Percentiles rank a stretch among this genome's conserved stretches.
phyloP scores from a whole-genome alignment of 2,888 invertebrate species.

The Nomada hirtipes region DNA sequence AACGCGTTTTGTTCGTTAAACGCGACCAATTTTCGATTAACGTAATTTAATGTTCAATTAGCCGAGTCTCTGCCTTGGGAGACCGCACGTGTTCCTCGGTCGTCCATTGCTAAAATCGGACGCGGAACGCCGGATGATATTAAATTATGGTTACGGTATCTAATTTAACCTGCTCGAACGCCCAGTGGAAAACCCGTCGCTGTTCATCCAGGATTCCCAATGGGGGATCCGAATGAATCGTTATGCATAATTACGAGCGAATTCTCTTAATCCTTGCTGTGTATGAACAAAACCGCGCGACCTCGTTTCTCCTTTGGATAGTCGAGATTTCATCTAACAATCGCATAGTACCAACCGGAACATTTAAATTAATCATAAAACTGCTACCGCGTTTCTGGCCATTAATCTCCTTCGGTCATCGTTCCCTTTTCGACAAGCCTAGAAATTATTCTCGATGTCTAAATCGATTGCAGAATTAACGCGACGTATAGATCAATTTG shows the following conservation, averaged over 20 bases:
- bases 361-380: too few relatives aligned
- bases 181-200: background rate
- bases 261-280: background rate
- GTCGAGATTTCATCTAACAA: too few relatives aligned
- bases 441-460: too few relatives aligned
- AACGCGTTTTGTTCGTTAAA: background rate
- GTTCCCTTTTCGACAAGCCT: too few relatives aligned
- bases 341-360: too few relatives aligned
- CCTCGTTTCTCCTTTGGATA: too few relatives aligned
- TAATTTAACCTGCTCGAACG: conserved; percentile 20
- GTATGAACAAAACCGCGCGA: too few relatives aligned
- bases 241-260: background rate
- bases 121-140: conserved; percentile 16
- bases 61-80: conserved; percentile 11
- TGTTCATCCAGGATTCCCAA: background rate
- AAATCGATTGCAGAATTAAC: too few relatives aligned
- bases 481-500: too few relatives aligned
- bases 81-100: conserved; percentile 36
- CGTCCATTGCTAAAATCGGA: conserved; percentile 33
- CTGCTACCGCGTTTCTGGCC: too few relatives aligned
- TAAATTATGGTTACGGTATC: conserved; percentile 16
- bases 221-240: background rate
- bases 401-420: too few relatives aligned
- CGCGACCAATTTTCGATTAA: conserved; percentile 32
- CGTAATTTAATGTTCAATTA: conserved; percentile 54